A percentile compares a stretch with the other conserved stretches of the same genome.
These are phyloP conservation scores for Anniella stebbinsi DNA, from an alignment of 2,797 vertebrate genomes.

Conservation along the genomic window DNA sequence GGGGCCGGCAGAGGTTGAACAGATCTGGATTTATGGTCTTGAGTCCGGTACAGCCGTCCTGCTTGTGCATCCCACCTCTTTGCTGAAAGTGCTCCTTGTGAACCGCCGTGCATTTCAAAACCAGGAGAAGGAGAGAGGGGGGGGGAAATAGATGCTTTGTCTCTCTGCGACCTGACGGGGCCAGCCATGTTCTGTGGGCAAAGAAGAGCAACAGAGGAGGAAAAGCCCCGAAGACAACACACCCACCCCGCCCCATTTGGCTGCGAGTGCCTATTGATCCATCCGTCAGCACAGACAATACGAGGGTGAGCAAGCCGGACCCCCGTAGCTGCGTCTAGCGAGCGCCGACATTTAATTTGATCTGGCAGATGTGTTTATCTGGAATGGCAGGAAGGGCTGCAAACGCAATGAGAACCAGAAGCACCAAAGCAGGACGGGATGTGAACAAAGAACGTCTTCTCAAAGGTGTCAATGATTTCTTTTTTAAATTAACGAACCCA, in stretches of 20 bases:
- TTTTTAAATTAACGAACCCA: too few species aligned
- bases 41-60: constrained; percentile 56
- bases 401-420: constrained; percentile 10
- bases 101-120: constrained; percentile 45
- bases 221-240: neutral
- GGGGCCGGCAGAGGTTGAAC: constrained; percentile 8
- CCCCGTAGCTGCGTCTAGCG: neutral
- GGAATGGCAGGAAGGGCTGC: neutral
- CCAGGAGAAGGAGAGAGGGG: constrained; percentile 38
- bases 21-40: constrained; percentile 67
- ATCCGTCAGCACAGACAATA: neutral
- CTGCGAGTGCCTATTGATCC: neutral
- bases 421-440: too few species aligned
- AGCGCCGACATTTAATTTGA: rapidly evolving
- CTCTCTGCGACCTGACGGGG: neutral
- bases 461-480: too few species aligned
- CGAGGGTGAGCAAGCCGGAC: neutral
- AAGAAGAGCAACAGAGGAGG: neutral
- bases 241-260: neutral
- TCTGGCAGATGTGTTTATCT: constrained; percentile 28
- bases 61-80: constrained; percentile 70
- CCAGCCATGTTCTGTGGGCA: constrained; percentile 41
- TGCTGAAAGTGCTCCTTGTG: constrained; percentile 70
- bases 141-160: constrained; percentile 53
- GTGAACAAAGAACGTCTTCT: too few species aligned